A percentile compares a stretch with the other conserved stretches of the same genome.
These are phyloP conservation scores for Cathartes aura DNA, from an alignment of 2,113 vertebrate genomes.

Conservation along the genomic window DNA sequence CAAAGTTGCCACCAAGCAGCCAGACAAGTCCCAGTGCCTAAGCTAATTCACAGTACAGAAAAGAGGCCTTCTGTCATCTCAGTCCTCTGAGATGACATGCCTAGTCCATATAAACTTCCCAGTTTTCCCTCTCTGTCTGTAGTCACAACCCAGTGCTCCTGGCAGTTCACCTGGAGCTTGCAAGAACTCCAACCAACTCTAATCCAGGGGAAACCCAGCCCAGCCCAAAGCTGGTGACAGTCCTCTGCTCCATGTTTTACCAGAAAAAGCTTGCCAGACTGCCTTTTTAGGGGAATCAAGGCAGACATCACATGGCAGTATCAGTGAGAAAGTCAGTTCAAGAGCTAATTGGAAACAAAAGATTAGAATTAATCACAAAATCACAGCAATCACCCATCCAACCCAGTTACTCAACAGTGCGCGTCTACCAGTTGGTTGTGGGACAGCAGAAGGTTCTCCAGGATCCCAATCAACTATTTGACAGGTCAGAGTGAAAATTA, in stretches of 20 bases:
- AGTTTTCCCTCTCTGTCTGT: neutral
- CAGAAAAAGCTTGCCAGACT: neutral
- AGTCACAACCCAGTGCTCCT: neutral
- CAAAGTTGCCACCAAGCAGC: neutral
- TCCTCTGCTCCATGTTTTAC: neutral
- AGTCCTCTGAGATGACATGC: neutral
- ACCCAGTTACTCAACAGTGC: neutral
- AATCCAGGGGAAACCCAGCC: neutral
- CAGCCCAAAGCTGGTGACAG: neutral
- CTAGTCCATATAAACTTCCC: neutral
- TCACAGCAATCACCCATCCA: neutral
- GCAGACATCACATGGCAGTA: neutral
- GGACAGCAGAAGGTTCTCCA: neutral
- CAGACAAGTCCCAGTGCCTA: neutral
- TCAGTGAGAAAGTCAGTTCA: neutral
- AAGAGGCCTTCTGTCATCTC: neutral
- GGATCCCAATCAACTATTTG: neutral
- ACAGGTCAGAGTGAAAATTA: neutral
- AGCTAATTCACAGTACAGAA: neutral
- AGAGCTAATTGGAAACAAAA: neutral
- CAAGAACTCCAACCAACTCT: neutral
- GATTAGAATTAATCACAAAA: neutral
- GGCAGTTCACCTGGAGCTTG: neutral
- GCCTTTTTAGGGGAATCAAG: neutral
- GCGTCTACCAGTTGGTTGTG: fast-evolving